Base-by-base conservation (phyloP, 1,140 invertebrate species). In the Cydia splendana region DNA sequence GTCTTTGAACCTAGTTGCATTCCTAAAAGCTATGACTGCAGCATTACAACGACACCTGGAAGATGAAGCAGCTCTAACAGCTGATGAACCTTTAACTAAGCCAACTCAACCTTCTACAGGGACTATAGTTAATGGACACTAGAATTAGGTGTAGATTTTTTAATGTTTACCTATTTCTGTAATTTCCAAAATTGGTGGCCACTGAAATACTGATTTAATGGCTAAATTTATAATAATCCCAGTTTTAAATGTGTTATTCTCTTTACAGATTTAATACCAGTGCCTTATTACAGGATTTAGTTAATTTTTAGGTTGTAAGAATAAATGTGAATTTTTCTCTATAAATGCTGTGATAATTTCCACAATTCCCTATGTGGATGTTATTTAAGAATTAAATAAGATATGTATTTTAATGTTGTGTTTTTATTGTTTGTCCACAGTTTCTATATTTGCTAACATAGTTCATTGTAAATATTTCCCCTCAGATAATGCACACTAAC, bases 281-380 rank as follows among this genome's bases (percentile, higher is more conserved):
- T 48, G 45, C 45, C 45, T 48, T 53, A n/a, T 20, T n/a, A 62
- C 20, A 24, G 4, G 57, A 10, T 53, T 53, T 53, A 53, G 57
- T 62, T 10, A 20, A 24, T 10, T 42, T 71, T 71, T 69, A 69
- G 45, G n/a, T 30, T 69, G 7, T 71, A 71, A 45, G 67, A 71
- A 71, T 71, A 71, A 45, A 18, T 71, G 30, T 38, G n/a, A 71
- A 71, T 9, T 38, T 5, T 69, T 71, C 13, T 71, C 30, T 71
- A 18, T 71, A 13, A 71, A 71, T 38, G n/a, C 67, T 71, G 67
- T 71, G 67, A 71, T 71, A 71, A 71, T 71, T 71, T 42, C 67
- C 67, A 69, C 65, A 42, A 71, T 20, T 18, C 38, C 5, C 18
- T 71, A 62, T 62, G 57, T 24, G 57, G 57, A 62, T 62, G 18